Base-by-base conservation (phyloP, 1,140 invertebrate species). In the Aphidius gifuensis region DNA sequence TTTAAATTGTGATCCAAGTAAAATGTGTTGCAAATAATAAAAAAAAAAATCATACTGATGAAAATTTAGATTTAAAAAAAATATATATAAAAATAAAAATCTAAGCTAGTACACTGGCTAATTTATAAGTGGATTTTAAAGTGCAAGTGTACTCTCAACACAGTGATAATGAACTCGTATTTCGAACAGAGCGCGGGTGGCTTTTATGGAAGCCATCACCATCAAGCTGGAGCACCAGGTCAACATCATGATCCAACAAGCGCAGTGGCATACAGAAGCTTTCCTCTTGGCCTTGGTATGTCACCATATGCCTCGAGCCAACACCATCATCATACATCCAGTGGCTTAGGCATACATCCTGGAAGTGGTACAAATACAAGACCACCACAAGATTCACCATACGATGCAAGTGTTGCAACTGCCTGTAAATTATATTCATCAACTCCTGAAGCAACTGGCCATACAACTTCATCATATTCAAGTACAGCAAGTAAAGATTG, bases 151-250 rank as follows among this genome's bases (percentile, higher is more conserved):
- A 48, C 53, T 8, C 63, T 49, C 72, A 76, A 76, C 56, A 66
- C 69, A 69, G 74, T 75, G 62, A 75, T 74, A 83, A 96, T 95
- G 93, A 95, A 95, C 88, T 94, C 92, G 74, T 96, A 95, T 82
- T 96, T 95, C 80, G 93, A 95, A 82, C 93, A 94, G 83, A 89
- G 90, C 68, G 71, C 77, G 53, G 74, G 78, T 80, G 92, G 92
- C 79, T 95, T 95, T 85, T 95, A 95, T 83, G 92, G 92, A 62
- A 87, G 90, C 69, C 92, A 93, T 80, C 90, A 91, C 70, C 90
- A 92, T 75, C 88, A 90, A 73, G 84, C 87, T 65, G 84, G 87
- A 16, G 87, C 87, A 46, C 85, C 87, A 7, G 87, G 87, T 66
- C 89, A 91, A 70, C 85, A 87, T 66, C 84, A 86, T 62, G 82